These are phyloP conservation scores for Anoura caudifer DNA, from an alignment of 2,113 vertebrate genomes.

Conservation along the genomic window DNA sequence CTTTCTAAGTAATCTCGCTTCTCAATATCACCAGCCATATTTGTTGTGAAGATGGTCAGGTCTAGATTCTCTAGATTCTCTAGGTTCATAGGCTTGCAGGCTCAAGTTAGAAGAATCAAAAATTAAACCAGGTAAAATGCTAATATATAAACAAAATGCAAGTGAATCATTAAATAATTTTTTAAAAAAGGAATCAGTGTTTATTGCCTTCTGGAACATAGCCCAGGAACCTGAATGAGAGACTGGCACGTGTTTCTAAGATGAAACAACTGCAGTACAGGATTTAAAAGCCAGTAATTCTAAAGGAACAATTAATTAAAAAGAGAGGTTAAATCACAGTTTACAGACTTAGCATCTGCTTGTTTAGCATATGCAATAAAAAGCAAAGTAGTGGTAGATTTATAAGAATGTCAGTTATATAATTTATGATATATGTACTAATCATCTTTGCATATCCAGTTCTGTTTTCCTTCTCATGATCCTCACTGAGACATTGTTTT, in stretches of 20 bases:
- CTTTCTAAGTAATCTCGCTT: neutral
- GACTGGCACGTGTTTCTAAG: neutral
- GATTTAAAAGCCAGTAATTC: conserved; percentile 57
- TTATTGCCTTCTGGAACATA: conserved; percentile 21
- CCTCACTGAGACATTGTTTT: neutral
- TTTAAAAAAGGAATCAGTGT: neutral
- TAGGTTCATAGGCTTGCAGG: neutral
- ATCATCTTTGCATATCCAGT: neutral
- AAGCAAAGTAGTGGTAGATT: conserved; percentile 37
- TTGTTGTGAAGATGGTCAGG: neutral
- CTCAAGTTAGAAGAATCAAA: conserved; percentile 7
- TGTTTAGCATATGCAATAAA: conserved; percentile 42
- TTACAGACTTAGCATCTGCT: conserved; percentile 64
- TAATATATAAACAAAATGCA: conserved; percentile 44
- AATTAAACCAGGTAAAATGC: conserved; percentile 28
- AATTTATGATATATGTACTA: neutral
- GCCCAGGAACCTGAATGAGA: conserved; percentile 2
- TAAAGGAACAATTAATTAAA: conserved; percentile 73
- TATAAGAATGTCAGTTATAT: conserved; percentile 54
- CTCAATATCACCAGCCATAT: neutral
- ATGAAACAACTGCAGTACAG: neutral
- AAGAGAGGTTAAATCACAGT: conserved; percentile 54
- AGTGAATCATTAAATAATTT: conserved; percentile 42
- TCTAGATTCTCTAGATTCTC: conserved; percentile 12
- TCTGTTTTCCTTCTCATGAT: neutral